These are phyloP conservation scores for Prinia subflava DNA, from an alignment of 2,113 vertebrate species.

Conservation along the genomic window DNA sequence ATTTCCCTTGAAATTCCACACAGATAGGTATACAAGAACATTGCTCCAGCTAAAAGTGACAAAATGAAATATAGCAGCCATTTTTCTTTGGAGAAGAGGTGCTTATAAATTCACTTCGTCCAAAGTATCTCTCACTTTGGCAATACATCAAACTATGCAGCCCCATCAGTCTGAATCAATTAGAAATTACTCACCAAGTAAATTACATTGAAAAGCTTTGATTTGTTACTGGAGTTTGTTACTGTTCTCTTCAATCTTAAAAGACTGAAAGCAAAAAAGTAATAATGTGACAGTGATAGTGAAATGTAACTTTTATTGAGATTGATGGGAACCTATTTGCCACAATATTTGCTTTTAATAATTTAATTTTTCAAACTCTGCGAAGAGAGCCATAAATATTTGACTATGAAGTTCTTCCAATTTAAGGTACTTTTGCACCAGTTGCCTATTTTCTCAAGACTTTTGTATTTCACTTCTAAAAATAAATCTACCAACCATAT, in stretches of 20 bases:
- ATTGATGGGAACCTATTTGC: constrained; percentile 78
- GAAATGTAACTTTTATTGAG: constrained; percentile 79
- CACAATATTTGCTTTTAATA: constrained; percentile 85
- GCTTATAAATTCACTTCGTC: constrained; percentile 72
- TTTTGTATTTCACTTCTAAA: constrained; percentile 11
- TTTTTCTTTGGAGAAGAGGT: constrained; percentile 78
- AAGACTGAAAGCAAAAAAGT: constrained; percentile 70
- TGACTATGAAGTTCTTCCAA: constrained; percentile 66
- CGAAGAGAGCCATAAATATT: constrained; percentile 75
- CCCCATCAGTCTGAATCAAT: constrained; percentile 81
- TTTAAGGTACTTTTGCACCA: constrained; percentile 53
- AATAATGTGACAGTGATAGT: constrained; percentile 73
- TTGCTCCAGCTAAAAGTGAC: constrained; percentile 71
- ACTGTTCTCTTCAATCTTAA: constrained; percentile 70
- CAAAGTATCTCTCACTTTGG: constrained; percentile 69
- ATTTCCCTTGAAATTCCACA: background rate
- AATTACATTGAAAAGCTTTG: constrained; percentile 74
- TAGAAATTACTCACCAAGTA: constrained; percentile 82
- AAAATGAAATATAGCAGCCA: constrained; percentile 78
- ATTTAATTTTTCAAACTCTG: constrained; percentile 79
- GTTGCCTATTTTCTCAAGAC: constrained; percentile 23
- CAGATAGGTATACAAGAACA: constrained; percentile 60
- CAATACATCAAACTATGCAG: constrained; percentile 73
- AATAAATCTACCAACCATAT: constrained; percentile 11
- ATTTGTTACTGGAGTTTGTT: constrained; percentile 72